phyloP scores from a whole-genome alignment of 2,888 invertebrate genomes.

The Macrophya annulata region DNA sequence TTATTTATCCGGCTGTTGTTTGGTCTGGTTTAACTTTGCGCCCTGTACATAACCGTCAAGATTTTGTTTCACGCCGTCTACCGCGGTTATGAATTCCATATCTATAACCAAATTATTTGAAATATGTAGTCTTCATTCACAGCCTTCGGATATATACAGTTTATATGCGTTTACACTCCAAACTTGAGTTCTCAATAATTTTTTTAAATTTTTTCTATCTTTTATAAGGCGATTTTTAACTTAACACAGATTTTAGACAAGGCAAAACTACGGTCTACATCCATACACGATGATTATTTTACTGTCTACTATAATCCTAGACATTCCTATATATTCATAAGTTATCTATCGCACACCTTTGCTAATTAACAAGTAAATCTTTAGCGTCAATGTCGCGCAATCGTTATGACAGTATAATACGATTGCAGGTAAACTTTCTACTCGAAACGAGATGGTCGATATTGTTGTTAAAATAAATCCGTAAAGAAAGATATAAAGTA shows the following conservation, averaged over 20 bases:
- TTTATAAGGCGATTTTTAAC: neutral
- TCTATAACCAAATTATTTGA: neutral
- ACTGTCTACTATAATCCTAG: neutral
- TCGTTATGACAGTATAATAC: neutral
- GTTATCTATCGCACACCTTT: neutral
- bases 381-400: slow-evolving; percentile 9
- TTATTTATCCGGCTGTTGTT: slow-evolving; percentile 33
- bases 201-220: neutral
- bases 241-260: neutral
- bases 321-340: neutral
- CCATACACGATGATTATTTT: neutral
- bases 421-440: neutral
- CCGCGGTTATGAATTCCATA: neutral
- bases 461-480: neutral
- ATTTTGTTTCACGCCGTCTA: neutral
- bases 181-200: neutral
- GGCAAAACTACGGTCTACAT: neutral
- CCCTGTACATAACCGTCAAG: neutral
- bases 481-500: too few species aligned
- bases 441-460: neutral
- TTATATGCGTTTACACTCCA: neutral
- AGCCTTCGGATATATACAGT: neutral
- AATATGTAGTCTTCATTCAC: slow-evolving; percentile 1
- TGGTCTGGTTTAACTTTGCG: neutral
- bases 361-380: slow-evolving; percentile 7